A percentile compares a stretch with the other conserved stretches of the same genome.
These are phyloP conservation scores for Goniozus legneri DNA, from an alignment of 1,140 invertebrate species.

Conservation along the genomic window DNA sequence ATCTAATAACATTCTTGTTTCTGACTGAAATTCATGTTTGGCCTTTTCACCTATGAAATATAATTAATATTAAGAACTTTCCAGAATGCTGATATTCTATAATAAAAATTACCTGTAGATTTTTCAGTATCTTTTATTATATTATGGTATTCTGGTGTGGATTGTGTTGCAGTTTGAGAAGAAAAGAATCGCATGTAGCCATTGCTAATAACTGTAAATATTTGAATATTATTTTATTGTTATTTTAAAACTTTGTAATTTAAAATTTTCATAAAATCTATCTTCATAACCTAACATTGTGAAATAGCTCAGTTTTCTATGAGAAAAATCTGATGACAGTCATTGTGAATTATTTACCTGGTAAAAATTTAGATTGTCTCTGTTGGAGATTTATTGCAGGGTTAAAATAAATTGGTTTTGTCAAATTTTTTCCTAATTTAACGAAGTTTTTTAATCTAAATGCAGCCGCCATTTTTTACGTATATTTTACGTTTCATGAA, in stretches of 20 bases:
- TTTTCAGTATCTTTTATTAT: conserved; percentile 59
- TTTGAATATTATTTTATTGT: conserved; percentile 1
- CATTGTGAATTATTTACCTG: conserved; percentile 17
- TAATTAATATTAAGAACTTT: conserved; percentile 1
- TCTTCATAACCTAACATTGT: too few relatives aligned
- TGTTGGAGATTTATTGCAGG: conserved; percentile 16
- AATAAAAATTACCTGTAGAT: conserved; percentile 53
- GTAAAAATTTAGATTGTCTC: conserved; percentile 14
- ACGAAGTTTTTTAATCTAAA: conserved; percentile 23
- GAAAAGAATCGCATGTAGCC: conserved; percentile 30
- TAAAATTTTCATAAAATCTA: conserved; percentile 12
- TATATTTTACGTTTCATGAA: too few relatives aligned
- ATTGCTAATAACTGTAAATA: conserved; percentile 15
- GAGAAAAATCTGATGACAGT: not conserved
- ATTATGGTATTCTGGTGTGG: conserved; percentile 45
- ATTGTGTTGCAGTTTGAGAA: conserved; percentile 35
- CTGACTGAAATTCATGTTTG: conserved; percentile 90
- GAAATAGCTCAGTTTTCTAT: not conserved
- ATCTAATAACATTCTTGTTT: conserved; percentile 91
- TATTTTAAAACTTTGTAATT: conserved; percentile 5
- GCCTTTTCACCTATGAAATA: conserved; percentile 45
- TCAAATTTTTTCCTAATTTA: conserved; percentile 27
- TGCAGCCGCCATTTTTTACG: conserved; percentile 25
- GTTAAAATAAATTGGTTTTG: conserved; percentile 21
- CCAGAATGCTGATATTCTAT: not conserved